These are phyloP conservation scores for Melanotaenia maccullochi DNA, from an alignment of 2,797 vertebrate species.

Conservation along the genomic window DNA sequence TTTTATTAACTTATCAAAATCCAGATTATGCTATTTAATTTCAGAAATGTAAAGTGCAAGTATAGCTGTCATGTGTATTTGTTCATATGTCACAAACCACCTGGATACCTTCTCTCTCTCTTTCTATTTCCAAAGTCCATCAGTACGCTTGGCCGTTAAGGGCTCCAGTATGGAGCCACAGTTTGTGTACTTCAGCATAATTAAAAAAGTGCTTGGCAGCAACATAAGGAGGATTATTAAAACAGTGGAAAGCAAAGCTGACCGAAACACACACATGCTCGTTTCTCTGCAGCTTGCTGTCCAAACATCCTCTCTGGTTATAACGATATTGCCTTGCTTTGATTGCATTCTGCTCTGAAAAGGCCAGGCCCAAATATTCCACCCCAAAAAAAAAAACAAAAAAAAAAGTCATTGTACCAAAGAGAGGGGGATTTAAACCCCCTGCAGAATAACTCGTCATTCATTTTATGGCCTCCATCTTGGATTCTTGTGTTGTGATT, in stretches of 20 bases:
- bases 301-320: slow-evolving; percentile 50
- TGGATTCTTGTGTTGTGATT: slow-evolving; percentile 66
- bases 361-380: slow-evolving; percentile 40
- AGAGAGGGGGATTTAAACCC: slow-evolving; percentile 52
- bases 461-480: slow-evolving; percentile 58
- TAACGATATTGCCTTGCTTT: slow-evolving; percentile 45
- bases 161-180: slow-evolving; percentile 56
- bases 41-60: slow-evolving; percentile 25
- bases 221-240: slow-evolving; percentile 65
- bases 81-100: not conserved
- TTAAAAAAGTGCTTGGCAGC: slow-evolving; percentile 72
- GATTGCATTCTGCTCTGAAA: slow-evolving; percentile 53
- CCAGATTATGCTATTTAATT: slow-evolving; percentile 37
- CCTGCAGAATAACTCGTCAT: slow-evolving; percentile 55
- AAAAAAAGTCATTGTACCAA: slow-evolving; percentile 6
- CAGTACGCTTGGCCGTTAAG: slow-evolving; percentile 57
- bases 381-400: slow-evolving; percentile 54
- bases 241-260: slow-evolving; percentile 59
- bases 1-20: slow-evolving; percentile 14
- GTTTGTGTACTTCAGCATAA: slow-evolving; percentile 71
- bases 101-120: slow-evolving; percentile 8
- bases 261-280: slow-evolving; percentile 52
- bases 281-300: slow-evolving; percentile 37
- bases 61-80: slow-evolving; percentile 7
- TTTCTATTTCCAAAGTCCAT: slow-evolving; percentile 60